phyloP scores from a whole-genome alignment of 2,888 invertebrate genomes.

The Apodemia hepburni region DNA sequence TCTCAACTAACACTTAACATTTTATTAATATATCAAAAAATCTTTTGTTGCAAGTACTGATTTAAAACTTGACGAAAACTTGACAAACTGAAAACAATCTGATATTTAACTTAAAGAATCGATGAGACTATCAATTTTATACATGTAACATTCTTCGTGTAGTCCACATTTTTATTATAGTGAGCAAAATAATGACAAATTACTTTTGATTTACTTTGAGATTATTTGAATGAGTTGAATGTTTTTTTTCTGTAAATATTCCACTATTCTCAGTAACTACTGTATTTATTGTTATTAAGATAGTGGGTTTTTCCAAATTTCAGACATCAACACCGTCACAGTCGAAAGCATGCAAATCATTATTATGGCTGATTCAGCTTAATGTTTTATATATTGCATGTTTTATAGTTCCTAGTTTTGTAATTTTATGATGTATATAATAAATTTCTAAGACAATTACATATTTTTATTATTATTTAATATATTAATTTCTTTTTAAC shows the following conservation, averaged over 20 bases:
- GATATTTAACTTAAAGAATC: no score
- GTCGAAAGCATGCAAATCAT: slow-evolving; percentile 62
- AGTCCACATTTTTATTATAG: not conserved
- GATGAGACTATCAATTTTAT: not conserved
- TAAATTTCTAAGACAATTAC: slow-evolving; percentile 1
- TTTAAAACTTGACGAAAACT: no score
- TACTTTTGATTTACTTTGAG: not conserved
- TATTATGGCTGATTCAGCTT: slow-evolving; percentile 50
- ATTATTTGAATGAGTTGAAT: not conserved
- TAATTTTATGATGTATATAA: not conserved
- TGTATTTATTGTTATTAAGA: slow-evolving; percentile 11
- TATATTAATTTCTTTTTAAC: slow-evolving; percentile 1
- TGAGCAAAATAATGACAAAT: not conserved
- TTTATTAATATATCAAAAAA: not conserved
- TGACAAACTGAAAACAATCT: no score
- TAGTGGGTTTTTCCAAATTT: slow-evolving; percentile 44
- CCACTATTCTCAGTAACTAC: not conserved
- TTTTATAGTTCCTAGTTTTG: slow-evolving; percentile 1
- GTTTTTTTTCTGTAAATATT: slow-evolving; percentile 6
- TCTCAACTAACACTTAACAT: not conserved
- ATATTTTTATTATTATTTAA: not conserved
- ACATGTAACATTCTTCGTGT: not conserved
- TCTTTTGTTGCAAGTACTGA: not conserved
- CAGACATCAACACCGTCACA: slow-evolving; percentile 65
- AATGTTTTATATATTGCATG: slow-evolving; percentile 5